Base-by-base conservation (phyloP, 2,888 invertebrate species). In the Diaphora mendica region DNA sequence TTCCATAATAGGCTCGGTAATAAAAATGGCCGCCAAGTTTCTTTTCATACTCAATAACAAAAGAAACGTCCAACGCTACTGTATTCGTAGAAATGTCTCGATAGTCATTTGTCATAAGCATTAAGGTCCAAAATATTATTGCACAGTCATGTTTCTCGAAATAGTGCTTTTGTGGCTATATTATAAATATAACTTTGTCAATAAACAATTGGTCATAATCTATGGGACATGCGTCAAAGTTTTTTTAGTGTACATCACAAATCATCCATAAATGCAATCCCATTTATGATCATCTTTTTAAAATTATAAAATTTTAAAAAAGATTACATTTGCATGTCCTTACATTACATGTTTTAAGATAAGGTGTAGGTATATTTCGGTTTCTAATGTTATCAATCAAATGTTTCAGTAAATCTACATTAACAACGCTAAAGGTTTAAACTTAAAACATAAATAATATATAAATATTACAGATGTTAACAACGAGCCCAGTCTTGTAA, bases 61-160 rank as follows among this genome's bases (percentile, higher is more conserved):
- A 48, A 71, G 70, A 73, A 78, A 73, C 51, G 44, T 55, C 62
- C 33, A 71, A 70, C 70, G 70, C 71, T 72, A 42, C 68, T 62
- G 44, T 66, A 70, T 89, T 87, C 90, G 69, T 74, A 85, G 90
- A 89, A 89, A 82, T 83, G 84, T 85, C 84, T 76, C 77, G 70
- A 74, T 71, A 77, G 80, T 86, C 90, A 91, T 92, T 90, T 87
- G 86, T 92, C 90, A 92, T 87, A 89, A 87, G 87, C 78, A 80
- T 82, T 80, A 78, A 81, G 75, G 79, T 77, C 79, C 77, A 82
- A 78, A 82, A 82, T 79, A 85, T 83, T 87, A 88, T 86, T 88
- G 91, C 91, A 80, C 55, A 80, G 90, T 93, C 93, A 94, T 90
- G 86, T 79, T 85, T 84, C 85, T 85, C 68, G 70, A 80, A 85